Evolutionary conservation across 2,888 invertebrate genomes (phyloP), one percentile per base, ranked within the genome.

Genomic region (Drepanosiphum platanoidis): DNA sequence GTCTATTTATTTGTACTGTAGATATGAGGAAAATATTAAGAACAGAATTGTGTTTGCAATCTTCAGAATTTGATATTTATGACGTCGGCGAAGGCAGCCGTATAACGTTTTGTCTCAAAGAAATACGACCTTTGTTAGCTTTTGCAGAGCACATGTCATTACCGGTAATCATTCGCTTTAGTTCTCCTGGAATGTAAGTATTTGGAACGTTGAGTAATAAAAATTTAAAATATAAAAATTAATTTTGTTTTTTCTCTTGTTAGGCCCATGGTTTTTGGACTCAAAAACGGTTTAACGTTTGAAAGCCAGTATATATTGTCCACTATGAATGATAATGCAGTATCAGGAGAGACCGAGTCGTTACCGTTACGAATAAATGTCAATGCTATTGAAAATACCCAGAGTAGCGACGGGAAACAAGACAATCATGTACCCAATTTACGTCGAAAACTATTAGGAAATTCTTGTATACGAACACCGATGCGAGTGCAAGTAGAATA

Each of bases 41-140:
- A 87, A 95, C 96, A 1, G 95, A 96, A 89, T 90, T 97, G 34
- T 93, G 91, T 84, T 90, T 97, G 46, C 93, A 93, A 87, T 91
- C 93, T 4, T 92, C 92, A 71, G 96, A 96, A 90, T 96, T 96
- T 91, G 93, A 93, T 86, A 91, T 91, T 79, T 96, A 93, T 88
- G 90, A 89, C 86, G 92, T 95, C 88, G 91, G 90, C 1, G 89
- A 91, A 81, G 94, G 94, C 88, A 93, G 94, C 0, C 92, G 92
- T 34, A 92, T 97, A 46, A 96, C 97, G 87, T 96, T 97, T 90
- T 95, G 95, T 87, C 90, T 97, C 80, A 96, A 95, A 89, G 96
- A 97, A 89, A 93, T 97, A 86, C 91, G 94, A 89, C 95, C 97
- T 1, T 92, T 96, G 27, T 90, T 97, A 34, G 90, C 92, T 36